Percentiles rank a stretch among this genome's conserved stretches.
Conservation (phyloP, 2,888 invertebrate species). For the Vanessa cardui region DNA sequence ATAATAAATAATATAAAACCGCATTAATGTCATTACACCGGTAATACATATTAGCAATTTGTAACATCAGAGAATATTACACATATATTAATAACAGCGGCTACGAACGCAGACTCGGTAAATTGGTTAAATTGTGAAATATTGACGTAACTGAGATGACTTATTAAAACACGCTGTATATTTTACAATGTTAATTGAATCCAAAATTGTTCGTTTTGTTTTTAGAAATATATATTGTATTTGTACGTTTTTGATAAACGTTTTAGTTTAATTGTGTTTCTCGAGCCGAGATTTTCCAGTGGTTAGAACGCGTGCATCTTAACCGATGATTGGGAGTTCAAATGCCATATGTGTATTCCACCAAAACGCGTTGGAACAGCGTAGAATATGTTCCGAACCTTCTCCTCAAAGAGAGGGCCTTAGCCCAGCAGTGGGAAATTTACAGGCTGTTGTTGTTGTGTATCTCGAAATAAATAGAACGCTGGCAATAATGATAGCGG, state of each 20-base stretch:
- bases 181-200: conserved; percentile 1
- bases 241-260: not conserved
- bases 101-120: not conserved
- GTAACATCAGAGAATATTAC: conserved; percentile 5
- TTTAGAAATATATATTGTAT: not conserved
- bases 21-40: not conserved
- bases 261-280: too few relatives aligned
- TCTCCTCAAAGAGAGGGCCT: too few relatives aligned
- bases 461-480: too few relatives aligned
- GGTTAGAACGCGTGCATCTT: too few relatives aligned
- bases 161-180: conserved; percentile 7
- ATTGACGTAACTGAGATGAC: conserved; percentile 12
- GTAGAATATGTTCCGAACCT: too few relatives aligned
- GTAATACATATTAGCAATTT: conserved; percentile 5
- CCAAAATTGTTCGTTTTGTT: conserved; percentile 2
- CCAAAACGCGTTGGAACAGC: too few relatives aligned
- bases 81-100: conserved; percentile 6
- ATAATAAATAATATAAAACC: not conserved
- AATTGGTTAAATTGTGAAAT: conserved; percentile 16
- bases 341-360: too few relatives aligned
- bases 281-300: too few relatives aligned
- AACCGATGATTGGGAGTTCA: too few relatives aligned
- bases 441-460: too few relatives aligned
- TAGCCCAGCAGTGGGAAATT: too few relatives aligned
- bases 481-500: too few relatives aligned